Evolutionary conservation across 2,797 vertebrate species (phyloP).

Genomic region (Macropus fuliginosus): DNA sequence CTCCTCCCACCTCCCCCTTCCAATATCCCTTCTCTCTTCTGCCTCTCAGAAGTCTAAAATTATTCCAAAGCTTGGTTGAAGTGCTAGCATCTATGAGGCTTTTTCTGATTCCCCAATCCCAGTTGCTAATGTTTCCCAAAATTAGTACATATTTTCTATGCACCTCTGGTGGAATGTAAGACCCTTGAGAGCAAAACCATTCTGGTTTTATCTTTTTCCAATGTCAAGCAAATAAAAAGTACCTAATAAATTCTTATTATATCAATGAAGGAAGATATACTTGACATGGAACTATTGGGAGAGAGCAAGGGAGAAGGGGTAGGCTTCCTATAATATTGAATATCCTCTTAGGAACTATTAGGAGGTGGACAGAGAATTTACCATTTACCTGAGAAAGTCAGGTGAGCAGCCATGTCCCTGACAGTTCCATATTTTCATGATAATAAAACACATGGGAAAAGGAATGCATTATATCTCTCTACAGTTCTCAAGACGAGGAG

Average conservation of each 20-base stretch:
- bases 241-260: not conserved
- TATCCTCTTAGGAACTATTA: not conserved
- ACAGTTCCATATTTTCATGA: constrained; percentile 35
- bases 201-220: not conserved
- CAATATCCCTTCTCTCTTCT: not conserved
- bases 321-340: not conserved
- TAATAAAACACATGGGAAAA: constrained; percentile 42
- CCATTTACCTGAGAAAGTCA: constrained; percentile 6
- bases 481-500: constrained; percentile 43
- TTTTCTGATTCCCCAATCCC: not conserved
- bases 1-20: not conserved
- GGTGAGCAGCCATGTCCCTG: constrained; percentile 38
- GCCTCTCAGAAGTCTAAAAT: not conserved
- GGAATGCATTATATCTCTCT: not conserved
- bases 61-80: not conserved
- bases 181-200: not conserved
- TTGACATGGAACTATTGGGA: not conserved
- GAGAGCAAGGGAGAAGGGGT: not conserved
- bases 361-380: not conserved
- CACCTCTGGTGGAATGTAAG: not conserved
- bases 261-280: not conserved
- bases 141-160: not conserved
- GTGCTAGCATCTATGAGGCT: not conserved
- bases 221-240: not conserved
- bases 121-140: not conserved